Evolutionary conservation across 2,888 invertebrate species (phyloP).

Genomic region (Spicauda simplicius): DNA sequence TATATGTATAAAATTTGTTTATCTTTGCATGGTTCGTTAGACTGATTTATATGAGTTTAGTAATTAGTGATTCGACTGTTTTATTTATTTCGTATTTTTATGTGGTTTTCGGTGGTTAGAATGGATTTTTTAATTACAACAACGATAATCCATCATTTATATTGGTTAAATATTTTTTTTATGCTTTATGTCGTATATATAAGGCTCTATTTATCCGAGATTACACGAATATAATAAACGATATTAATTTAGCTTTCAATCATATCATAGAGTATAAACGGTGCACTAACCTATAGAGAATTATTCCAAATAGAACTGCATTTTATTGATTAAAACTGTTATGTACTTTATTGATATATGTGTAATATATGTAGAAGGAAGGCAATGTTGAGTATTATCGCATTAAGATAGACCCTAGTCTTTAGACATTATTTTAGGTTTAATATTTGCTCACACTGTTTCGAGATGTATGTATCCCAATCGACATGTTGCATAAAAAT

Average conservation of each 20-base stretch:
- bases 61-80: background rate
- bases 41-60: conserved; percentile 30
- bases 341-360: conserved; percentile 60
- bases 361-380: conserved; percentile 54
- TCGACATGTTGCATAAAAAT: background rate
- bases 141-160: no score
- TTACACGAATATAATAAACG: background rate
- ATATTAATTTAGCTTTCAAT: background rate
- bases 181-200: no score
- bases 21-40: conserved; percentile 23
- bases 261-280: background rate
- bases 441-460: conserved; percentile 12
- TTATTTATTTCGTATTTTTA: conserved; percentile 15
- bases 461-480: background rate
- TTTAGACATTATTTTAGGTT: conserved; percentile 22
- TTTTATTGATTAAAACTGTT: conserved; percentile 52
- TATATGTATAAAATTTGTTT: conserved; percentile 4
- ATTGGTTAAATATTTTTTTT: no score
- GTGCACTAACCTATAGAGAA: conserved; percentile 7
- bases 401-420: conserved; percentile 55
- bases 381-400: conserved; percentile 64
- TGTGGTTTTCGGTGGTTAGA: background rate
- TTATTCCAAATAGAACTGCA: background rate
- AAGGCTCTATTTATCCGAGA: background rate
- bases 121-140: background rate